phyloP scores from a whole-genome alignment of 2,888 invertebrate genomes.

The Pseudanteris insignis region DNA sequence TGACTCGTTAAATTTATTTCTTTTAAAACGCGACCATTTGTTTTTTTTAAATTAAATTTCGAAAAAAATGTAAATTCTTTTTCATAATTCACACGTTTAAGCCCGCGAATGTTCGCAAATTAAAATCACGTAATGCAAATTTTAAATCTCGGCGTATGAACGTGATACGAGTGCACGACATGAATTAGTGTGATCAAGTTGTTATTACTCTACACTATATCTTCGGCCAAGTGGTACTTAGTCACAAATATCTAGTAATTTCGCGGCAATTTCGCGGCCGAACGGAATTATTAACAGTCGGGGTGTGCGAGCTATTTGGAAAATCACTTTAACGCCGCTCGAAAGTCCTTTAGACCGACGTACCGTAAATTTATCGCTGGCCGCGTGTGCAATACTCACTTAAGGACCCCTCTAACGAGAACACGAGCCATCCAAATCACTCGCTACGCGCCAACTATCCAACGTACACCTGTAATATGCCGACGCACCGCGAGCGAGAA shows the following conservation, averaged over 20 bases:
- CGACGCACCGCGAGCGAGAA: constrained; percentile 24
- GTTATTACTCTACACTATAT: constrained; percentile 26
- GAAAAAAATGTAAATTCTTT: no score
- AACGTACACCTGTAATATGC: constrained; percentile 35
- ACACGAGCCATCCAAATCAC: constrained; percentile 40
- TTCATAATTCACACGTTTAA: no score
- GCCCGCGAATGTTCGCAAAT: no score
- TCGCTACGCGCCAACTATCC: constrained; percentile 23
- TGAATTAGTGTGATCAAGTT: constrained; percentile 32
- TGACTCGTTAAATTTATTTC: no score
- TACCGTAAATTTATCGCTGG: constrained; percentile 33
- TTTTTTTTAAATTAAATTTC: no score
- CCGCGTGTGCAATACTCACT: constrained; percentile 32
- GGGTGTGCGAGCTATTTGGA: constrained; percentile 32
- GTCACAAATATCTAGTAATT: constrained; percentile 43
- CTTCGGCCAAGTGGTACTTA: constrained; percentile 32
- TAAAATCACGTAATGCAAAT: no score
- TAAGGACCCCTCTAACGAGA: constrained; percentile 40
- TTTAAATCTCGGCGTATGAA: neutral
- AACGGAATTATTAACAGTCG: constrained; percentile 33
- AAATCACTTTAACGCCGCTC: constrained; percentile 42
- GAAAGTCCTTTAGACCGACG: constrained; percentile 31
- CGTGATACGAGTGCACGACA: constrained; percentile 3
- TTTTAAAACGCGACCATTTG: no score
- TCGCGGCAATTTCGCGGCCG: constrained; percentile 34